Evolutionary conservation across 2,888 invertebrate genomes (phyloP), one percentile per base, ranked within the genome.

Genomic region (Trissolcus japonicus): DNA sequence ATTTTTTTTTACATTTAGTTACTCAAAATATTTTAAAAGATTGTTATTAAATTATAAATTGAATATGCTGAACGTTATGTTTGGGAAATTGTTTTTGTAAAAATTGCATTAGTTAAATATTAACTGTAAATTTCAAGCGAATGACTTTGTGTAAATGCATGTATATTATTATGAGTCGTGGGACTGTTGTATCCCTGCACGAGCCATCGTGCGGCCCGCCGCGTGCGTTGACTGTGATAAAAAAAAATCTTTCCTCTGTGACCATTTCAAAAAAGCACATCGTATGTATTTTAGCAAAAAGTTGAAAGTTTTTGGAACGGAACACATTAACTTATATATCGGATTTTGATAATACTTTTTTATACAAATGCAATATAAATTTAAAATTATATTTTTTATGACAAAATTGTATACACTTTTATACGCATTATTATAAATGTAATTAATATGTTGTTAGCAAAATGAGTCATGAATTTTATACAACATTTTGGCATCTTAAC

Each of bases 221-320:
- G 85, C 85, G 75, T 79, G 73, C 72, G 75, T 79, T 86, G 83
- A 87, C 88, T 88, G 88, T 88, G 88, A 89, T 89, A 88, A 84
- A 83, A 87, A 83, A 57, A 63, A 69, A 35, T 84, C 78, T 83
- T 83, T 83, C 78, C 79, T 82, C 80, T 77, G 82, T 81, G 78
- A 69, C 78, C 79, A 82, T 72, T 80, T 79, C 16, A 77, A 76
- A 66, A n/a, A 77, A 68, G 41, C 43, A 68, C 41, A 29, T 61
- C 16, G 43, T n/a, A 59, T 13, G 14, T 74, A 35, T 35, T 35
- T 61, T 74, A 14, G 50, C 9, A 54, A 50, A 48, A 65, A 60
- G 4, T 14, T 43, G n/a, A 2, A 43, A 43, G 2, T 46, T 16
- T 46, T 16, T 16, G 46, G 16, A 14, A 46, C n/a, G 46, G 16